These are phyloP conservation scores for Eidolon helvum DNA, from an alignment of 2,113 vertebrate species.

Conservation along the genomic window DNA sequence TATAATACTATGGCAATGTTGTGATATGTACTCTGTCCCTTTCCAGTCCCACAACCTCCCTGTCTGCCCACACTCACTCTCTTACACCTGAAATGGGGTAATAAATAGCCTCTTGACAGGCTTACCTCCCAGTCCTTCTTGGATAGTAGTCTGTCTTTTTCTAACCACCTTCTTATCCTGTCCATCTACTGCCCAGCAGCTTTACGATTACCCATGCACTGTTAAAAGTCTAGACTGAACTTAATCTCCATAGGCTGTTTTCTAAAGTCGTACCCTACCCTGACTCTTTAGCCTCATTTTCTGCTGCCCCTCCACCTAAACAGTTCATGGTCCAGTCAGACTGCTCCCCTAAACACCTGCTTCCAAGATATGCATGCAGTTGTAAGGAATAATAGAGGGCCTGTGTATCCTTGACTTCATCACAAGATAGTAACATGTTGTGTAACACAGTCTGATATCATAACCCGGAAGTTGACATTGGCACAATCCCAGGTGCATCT, in stretches of 20 bases:
- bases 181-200: not conserved
- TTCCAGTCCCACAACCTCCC: too few species aligned
- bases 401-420: rapidly evolving
- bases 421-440: not conserved
- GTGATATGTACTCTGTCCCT: not conserved
- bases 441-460: rapidly evolving
- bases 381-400: not conserved
- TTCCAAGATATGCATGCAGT: rapidly evolving
- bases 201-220: not conserved
- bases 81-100: not conserved
- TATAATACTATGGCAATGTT: not conserved
- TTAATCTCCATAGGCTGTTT: not conserved
- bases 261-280: not conserved
- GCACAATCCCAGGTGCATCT: rapidly evolving
- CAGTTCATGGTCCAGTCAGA: not conserved
- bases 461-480: not conserved
- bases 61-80: not conserved
- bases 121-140: not conserved
- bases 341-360: not conserved
- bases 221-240: not conserved
- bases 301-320: not conserved
- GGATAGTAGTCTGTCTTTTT: not conserved
- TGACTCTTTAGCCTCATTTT: not conserved
- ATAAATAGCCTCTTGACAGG: not conserved
- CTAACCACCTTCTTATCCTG: not conserved